Base-by-base conservation (phyloP, 2,797 vertebrate species). In the Bryconaethiops microstoma region DNA sequence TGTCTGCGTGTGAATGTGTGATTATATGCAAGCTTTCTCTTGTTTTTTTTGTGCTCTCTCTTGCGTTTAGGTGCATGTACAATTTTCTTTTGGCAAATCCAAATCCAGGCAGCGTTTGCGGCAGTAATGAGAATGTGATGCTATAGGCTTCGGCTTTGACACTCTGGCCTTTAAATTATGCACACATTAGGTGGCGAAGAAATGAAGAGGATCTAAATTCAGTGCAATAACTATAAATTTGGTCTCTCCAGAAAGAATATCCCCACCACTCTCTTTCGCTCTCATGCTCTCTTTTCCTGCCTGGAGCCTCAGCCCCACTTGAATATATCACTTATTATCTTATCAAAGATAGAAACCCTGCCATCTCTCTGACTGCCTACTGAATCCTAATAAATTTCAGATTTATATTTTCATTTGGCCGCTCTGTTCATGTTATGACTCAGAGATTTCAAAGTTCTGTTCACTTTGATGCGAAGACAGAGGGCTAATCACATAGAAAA, bases 161-260 rank as follows among this genome's bases (percentile, higher is more conserved):
- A 39, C 45, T 48, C 25, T 21, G 69, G 63, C 9, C 25, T 74
- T 83, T 78, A 57, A 84, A 79, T 81, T 85, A 57, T 77, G 72
- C 39, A 65, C 57, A 23, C 57, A 76, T 57, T 70, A 71, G 69
- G 42, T 82, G 74, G 42, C 52, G 63, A 45, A 74, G 77, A 74
- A 79, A 74, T 71, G 59, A 82, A 81, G 77, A 65, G 45, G 76
- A 78, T 84, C 59, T 82, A 77, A 85, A 86, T 83, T 82, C 77
- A 79, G 35, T 62, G 70, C 75, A 85, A 84, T 83, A 84, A 80
- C 65, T 67, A 78, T 35, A 86, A 78, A 86, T 65, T 75, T 55
- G 25, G 29, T n/a, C 69, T 39, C 65, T 77, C 40, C 48, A 42
- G 40, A 65, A 76, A 80, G 55, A 50, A 62, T 14, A 65, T 50